Evolutionary conservation across 2,888 invertebrate genomes (phyloP).

Genomic region (Dysmachus trigonus): DNA sequence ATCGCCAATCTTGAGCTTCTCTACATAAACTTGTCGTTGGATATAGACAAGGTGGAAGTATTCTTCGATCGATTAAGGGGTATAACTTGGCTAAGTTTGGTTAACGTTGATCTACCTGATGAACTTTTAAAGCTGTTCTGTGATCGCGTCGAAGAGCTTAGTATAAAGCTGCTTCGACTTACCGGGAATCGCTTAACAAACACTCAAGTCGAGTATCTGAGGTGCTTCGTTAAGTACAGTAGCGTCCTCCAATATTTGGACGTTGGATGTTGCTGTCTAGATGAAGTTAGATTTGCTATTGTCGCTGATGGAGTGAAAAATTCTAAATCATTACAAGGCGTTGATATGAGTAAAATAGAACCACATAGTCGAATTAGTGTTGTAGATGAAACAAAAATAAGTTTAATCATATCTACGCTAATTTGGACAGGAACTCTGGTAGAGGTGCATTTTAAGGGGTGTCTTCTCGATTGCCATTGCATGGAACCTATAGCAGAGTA

Average conservation of each 20-base stretch:
- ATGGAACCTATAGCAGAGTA: slow-evolving; percentile 59
- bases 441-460: slow-evolving; percentile 57
- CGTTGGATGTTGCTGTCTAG: slow-evolving; percentile 52
- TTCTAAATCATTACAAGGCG: slow-evolving; percentile 53
- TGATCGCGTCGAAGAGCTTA: background rate
- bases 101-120: slow-evolving; percentile 32
- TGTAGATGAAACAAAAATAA: slow-evolving; percentile 57
- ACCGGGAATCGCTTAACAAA: slow-evolving; percentile 43
- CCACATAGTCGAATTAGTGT: slow-evolving; percentile 49
- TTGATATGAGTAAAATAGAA: slow-evolving; percentile 56
- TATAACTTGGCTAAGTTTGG: slow-evolving; percentile 35
- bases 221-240: slow-evolving; percentile 43
- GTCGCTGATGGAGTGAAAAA: slow-evolving; percentile 61
- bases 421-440: slow-evolving; percentile 58
- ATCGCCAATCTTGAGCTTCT: slow-evolving; percentile 39
- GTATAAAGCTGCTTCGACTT: slow-evolving; percentile 36
- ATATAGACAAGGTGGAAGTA: slow-evolving; percentile 45
- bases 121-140: slow-evolving; percentile 1
- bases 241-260: slow-evolving; percentile 45
- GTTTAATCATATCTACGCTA: slow-evolving; percentile 54
- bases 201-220: slow-evolving; percentile 31
- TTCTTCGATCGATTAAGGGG: background rate
- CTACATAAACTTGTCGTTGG: slow-evolving; percentile 19
- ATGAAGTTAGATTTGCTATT: slow-evolving; percentile 58
- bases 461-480: slow-evolving; percentile 57